Conservation (phyloP, 2,113 vertebrate genomes). For the Triplophysa siluroides region DNA sequence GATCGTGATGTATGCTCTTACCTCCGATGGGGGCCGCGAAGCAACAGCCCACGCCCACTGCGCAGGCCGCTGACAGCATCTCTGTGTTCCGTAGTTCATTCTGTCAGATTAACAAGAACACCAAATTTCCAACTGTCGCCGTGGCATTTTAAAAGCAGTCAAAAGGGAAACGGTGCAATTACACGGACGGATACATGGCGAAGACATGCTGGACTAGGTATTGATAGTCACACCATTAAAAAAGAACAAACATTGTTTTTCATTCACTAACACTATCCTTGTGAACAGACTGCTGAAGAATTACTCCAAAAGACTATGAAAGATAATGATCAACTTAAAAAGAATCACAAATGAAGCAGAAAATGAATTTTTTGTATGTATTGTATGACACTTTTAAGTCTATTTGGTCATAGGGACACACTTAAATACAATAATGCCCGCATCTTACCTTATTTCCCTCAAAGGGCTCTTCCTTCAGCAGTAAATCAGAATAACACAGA, state of each 20-base stretch:
- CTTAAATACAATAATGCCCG: slow-evolving; percentile 26
- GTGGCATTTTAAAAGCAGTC: slow-evolving; percentile 25
- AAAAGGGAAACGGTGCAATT: slow-evolving; percentile 14
- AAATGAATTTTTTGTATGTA: not conserved
- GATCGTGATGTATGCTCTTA: slow-evolving; percentile 68
- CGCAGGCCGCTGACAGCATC: slow-evolving; percentile 96
- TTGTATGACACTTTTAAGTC: not conserved
- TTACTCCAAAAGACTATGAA: not conserved
- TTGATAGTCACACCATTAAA: slow-evolving; percentile 9
- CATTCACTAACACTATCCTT: not conserved
- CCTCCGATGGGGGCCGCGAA: slow-evolving; percentile 97
- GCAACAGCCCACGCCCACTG: slow-evolving; percentile 96
- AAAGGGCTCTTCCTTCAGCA: slow-evolving; percentile 79
- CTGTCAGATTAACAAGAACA: slow-evolving; percentile 76
- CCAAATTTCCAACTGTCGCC: slow-evolving; percentile 23
- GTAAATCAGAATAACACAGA: slow-evolving; percentile 66
- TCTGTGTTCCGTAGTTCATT: slow-evolving; percentile 96
- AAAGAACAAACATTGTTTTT: slow-evolving; percentile 14
- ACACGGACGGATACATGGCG: slow-evolving; percentile 10
- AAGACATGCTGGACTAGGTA: slow-evolving; percentile 20
- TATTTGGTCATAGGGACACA: slow-evolving; percentile 34
- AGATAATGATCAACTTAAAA: slow-evolving; percentile 4
- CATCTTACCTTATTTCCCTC: slow-evolving; percentile 79
- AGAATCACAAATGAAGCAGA: slow-evolving; percentile 29
- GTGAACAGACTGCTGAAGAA: slow-evolving; percentile 7